Conservation (phyloP, 2,888 invertebrate genomes). For the Hartigia nigra region DNA sequence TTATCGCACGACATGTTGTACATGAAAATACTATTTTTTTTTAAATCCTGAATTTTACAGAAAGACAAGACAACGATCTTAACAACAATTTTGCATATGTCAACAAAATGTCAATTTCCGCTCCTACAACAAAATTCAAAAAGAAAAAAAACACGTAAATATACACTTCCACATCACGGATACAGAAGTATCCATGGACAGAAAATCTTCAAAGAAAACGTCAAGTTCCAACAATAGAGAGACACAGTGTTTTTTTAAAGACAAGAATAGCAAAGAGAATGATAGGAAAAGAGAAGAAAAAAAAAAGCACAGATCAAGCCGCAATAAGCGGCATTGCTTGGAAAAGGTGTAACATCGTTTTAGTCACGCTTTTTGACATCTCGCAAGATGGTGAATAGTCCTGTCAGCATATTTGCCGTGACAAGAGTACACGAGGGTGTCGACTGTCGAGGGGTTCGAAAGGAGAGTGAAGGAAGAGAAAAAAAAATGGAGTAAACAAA, state of each 20-base stretch:
- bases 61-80: not conserved
- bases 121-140: too few species aligned
- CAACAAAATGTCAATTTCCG: too few species aligned
- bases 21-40: not conserved
- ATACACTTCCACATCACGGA: too few species aligned
- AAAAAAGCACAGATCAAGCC: constrained; percentile 10
- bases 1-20: not conserved
- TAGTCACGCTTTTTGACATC: constrained; percentile 39
- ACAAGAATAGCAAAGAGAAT: not conserved
- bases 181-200: not conserved
- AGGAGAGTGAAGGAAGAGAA: constrained; percentile 22
- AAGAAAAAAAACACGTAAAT: too few species aligned
- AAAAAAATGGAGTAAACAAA: constrained; percentile 31
- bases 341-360: constrained; percentile 33
- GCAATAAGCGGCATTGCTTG: constrained; percentile 19
- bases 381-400: constrained; percentile 48
- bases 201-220: not conserved
- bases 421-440: constrained; percentile 37
- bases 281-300: constrained; percentile 12
- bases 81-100: too few species aligned
- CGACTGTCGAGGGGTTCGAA: constrained; percentile 32
- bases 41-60: not conserved
- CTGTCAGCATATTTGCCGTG: constrained; percentile 56
- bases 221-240: not conserved
- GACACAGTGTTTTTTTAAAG: not conserved